Evolutionary conservation across 2,888 invertebrate species (phyloP), one percentile per base, ranked within the genome.

Genomic region (Cactoblastis cactorum): DNA sequence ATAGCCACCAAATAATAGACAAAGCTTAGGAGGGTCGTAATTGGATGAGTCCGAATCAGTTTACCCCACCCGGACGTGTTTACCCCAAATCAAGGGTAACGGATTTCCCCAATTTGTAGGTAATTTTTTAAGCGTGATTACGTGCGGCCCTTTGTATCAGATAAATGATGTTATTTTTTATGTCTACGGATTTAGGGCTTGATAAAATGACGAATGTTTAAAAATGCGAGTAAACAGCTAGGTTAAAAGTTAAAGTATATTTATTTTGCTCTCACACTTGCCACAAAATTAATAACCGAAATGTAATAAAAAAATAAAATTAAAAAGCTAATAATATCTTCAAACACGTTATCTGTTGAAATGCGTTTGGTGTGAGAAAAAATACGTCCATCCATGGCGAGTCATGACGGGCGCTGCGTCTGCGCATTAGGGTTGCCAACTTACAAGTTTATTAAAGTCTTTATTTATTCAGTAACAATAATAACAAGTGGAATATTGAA

Each of bases 11-110:
- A 52, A 52, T 51, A 50, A 49, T 50, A 53, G 49, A 52, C 51
- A 45, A 45, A 39, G 52, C 51, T 50, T 59, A 57, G 60, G 67
- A 69, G 72, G 81, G 80, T 73, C 77, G 80, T 88, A 88, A 88
- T 88, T 86, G 88, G 80, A 89, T 89, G 72, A 83, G 77, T 80
- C 72, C 67, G 74, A 86, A 87, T 88, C 88, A 85, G 83, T 86
- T 87, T 84, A 82, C 85, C 83, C 86, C 83, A 88, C 83, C 85
- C 78, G 73, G 69, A 79, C 75, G 77, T 82, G 79, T 85, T 83
- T 82, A 78, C 80, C 77, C 81, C 77, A 77, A 82, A 81, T 80
- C 77, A 75, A 74, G 79, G 80, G 77, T 74, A 80, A 80, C 70
- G 54, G 73, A 75, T 75, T 75, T 71, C 66, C 72, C 71, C 75